A percentile compares a stretch with the other conserved stretches of the same genome.
phyloP scores from a whole-genome alignment of 2,113 vertebrate species.

The Passer montanus region DNA sequence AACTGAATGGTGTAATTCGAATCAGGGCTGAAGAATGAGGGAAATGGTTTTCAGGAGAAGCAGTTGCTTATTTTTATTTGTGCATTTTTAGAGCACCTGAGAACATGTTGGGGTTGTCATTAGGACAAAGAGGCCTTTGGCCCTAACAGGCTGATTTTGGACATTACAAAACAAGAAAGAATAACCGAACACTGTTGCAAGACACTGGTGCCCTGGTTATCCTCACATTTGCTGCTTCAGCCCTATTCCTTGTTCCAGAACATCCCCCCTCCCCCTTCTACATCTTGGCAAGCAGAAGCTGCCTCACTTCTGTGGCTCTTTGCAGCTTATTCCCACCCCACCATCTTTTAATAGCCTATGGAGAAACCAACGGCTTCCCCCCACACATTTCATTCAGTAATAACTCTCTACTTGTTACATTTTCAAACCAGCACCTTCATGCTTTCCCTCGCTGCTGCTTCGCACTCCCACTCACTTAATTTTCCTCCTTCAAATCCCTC shows the following conservation, averaged over 20 bases:
- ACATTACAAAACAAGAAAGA: background rate
- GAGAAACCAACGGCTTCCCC: constrained; percentile 38
- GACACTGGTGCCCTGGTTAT: background rate
- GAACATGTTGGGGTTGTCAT: background rate
- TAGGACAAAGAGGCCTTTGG: background rate
- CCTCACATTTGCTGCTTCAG: background rate
- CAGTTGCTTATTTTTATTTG: background rate
- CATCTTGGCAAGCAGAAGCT: constrained; percentile 35
- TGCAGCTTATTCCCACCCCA: constrained; percentile 54
- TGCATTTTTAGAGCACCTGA: background rate
- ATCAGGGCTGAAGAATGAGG: background rate
- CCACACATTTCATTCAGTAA: constrained; percentile 67
- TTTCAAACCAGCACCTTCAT: constrained; percentile 62
- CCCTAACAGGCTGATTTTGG: background rate
- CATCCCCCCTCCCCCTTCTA: background rate
- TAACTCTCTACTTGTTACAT: constrained; percentile 60
- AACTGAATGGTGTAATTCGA: background rate
- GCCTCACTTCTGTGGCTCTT: constrained; percentile 44
- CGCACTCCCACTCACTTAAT: constrained; percentile 67
- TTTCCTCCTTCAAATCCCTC: constrained; percentile 63
- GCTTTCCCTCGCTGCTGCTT: constrained; percentile 62
- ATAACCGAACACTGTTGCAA: background rate
- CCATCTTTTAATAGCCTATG: constrained; percentile 53
- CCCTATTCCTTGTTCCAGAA: background rate
- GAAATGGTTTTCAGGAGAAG: background rate